A percentile compares a stretch with the other conserved stretches of the same genome.
phyloP scores from a whole-genome alignment of 2,888 invertebrate genomes.

The Plagiodera versicolora region DNA sequence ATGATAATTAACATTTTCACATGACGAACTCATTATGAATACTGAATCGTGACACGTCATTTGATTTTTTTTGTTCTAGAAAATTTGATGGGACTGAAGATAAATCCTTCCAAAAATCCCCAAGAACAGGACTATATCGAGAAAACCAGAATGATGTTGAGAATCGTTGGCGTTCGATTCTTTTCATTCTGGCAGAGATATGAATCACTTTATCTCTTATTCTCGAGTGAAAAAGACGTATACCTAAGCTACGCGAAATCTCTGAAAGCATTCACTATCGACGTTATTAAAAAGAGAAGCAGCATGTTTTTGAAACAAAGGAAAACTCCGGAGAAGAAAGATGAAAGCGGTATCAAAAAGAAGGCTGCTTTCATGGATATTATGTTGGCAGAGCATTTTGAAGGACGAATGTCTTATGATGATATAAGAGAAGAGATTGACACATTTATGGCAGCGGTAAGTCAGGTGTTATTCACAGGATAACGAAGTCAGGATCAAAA shows the following conservation, averaged over 20 bases:
- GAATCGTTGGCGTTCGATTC: conserved; percentile 12
- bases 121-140: conserved; percentile 5
- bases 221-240: conserved; percentile 6
- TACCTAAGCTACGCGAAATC: conserved; percentile 6
- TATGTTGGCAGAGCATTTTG: conserved; percentile 1
- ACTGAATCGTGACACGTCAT: no score
- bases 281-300: conserved; percentile 7
- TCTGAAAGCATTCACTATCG: conserved; percentile 4
- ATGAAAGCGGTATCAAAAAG: conserved; percentile 2
- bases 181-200: conserved; percentile 10
- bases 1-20: no score
- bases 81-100: conserved; percentile 8
- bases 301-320: conserved; percentile 1
- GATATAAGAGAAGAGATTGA: conserved; percentile 17
- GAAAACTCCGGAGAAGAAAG: neutral
- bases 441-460: conserved; percentile 18
- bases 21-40: no score
- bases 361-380: conserved; percentile 14
- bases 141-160: conserved; percentile 6
- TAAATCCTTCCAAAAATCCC: conserved; percentile 6
- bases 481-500: no score
- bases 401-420: conserved; percentile 10
- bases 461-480: neutral
- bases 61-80: conserved; percentile 6
- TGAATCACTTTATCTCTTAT: conserved; percentile 9